phyloP scores from a whole-genome alignment of 2,888 invertebrate genomes.

The Chaetogeoica ovagalla region DNA sequence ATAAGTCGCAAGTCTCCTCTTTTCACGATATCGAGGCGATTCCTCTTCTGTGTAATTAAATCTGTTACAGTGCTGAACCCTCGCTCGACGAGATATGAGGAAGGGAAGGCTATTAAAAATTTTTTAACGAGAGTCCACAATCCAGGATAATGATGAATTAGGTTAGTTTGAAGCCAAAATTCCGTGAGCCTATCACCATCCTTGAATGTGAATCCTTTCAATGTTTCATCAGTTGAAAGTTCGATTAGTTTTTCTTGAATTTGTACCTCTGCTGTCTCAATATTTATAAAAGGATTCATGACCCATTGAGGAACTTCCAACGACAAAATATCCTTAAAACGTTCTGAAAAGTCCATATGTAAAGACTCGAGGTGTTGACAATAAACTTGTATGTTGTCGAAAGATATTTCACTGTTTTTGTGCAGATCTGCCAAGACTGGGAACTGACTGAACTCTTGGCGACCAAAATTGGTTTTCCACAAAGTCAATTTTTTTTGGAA shows the following conservation, averaged over 20 bases:
- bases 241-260: constrained; percentile 56
- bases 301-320: constrained; percentile 16
- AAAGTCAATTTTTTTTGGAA: constrained; percentile 55
- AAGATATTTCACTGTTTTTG: constrained; percentile 39
- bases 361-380: constrained; percentile 55
- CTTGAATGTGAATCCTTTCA: neutral
- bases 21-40: too few species aligned
- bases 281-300: too few species aligned
- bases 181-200: neutral
- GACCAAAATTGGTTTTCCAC: constrained; percentile 57
- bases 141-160: constrained; percentile 39
- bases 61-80: constrained; percentile 53
- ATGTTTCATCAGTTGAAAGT: constrained; percentile 55
- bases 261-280: constrained; percentile 53
- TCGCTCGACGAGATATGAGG: constrained; percentile 54
- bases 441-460: constrained; percentile 50
- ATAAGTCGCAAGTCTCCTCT: too few species aligned
- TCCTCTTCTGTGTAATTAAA: too few species aligned
- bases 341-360: constrained; percentile 42
- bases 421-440: constrained; percentile 10
- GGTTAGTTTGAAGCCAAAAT: constrained; percentile 52
- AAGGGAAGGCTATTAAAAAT: constrained; percentile 54
- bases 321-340: constrained; percentile 20
- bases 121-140: constrained; percentile 42
- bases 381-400: constrained; percentile 54